phyloP scores from a whole-genome alignment of 2,113 vertebrate species.

The Platichthys flesus region DNA sequence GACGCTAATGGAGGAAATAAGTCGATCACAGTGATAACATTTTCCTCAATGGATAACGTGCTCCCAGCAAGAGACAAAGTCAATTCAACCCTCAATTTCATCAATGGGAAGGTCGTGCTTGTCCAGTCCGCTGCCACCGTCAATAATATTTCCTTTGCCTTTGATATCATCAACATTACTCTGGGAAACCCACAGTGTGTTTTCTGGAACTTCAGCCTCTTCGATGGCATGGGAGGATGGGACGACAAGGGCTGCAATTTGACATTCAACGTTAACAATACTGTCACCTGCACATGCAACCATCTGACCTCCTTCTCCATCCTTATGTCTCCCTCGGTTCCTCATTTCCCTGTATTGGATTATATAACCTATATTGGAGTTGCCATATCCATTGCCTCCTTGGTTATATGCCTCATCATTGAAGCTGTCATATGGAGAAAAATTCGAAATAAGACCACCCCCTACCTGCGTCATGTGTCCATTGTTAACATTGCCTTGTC shows the following conservation, averaged over 20 bases:
- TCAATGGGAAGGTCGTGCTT: conserved; percentile 82
- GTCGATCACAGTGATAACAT: conserved; percentile 54
- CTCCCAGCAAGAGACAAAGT: conserved; percentile 54
- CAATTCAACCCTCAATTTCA: conserved; percentile 19
- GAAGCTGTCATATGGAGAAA: conserved; percentile 85
- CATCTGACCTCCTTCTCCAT: conserved; percentile 92
- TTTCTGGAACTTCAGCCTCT: conserved; percentile 84
- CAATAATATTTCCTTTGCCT: conserved; percentile 73
- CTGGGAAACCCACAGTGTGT: conserved; percentile 74
- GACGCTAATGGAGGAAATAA: not conserved
- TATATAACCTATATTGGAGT: conserved; percentile 84
- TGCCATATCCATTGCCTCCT: conserved; percentile 82
- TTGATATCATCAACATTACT: conserved; percentile 74
- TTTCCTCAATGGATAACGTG: conserved; percentile 70
- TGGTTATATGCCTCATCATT: conserved; percentile 84
- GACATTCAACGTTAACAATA: fast-evolving
- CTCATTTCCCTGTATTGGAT: conserved; percentile 26
- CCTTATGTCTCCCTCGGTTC: conserved; percentile 85
- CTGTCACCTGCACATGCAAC: conserved; percentile 82
- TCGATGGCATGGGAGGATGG: conserved; percentile 73
- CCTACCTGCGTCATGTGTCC: conserved; percentile 86
- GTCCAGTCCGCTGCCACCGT: conserved; percentile 68
- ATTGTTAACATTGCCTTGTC: conserved; percentile 71
- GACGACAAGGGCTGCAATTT: conserved; percentile 66
- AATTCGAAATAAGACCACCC: conserved; percentile 79